Evolutionary conservation across 2,113 vertebrate species (phyloP).

Genomic region (Leptodactylus fuscus): DNA sequence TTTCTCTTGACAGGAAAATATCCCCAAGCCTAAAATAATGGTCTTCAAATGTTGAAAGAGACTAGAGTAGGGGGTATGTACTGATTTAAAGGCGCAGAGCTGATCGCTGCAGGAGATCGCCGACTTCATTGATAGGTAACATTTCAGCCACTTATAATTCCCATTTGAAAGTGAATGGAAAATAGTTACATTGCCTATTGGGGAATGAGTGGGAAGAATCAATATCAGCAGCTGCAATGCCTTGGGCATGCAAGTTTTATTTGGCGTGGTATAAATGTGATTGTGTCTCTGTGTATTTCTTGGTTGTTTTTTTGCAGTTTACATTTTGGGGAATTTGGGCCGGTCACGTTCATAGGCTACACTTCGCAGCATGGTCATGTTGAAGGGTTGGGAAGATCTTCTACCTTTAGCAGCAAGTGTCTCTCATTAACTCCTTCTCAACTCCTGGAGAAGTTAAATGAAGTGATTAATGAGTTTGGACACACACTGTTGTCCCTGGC

Average conservation of each 20-base stretch:
- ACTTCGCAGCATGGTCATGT: not conserved
- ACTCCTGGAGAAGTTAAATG: slow-evolving; percentile 26
- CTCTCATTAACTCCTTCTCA: slow-evolving; percentile 53
- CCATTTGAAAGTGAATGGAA: slow-evolving; percentile 14
- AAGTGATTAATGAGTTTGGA: slow-evolving; percentile 55
- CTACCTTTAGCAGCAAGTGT: slow-evolving; percentile 11
- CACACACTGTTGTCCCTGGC: slow-evolving; percentile 42
- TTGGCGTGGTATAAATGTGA: not conserved
- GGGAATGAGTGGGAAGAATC: slow-evolving; percentile 7
- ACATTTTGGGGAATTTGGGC: not conserved
- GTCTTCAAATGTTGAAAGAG: slow-evolving; percentile 22
- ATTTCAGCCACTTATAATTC: slow-evolving; percentile 21
- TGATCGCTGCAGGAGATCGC: not conserved
- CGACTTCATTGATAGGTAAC: not conserved
- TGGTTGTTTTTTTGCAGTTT: not conserved
- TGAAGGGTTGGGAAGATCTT: not conserved
- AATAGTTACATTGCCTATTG: slow-evolving; percentile 3
- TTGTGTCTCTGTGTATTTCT: not conserved
- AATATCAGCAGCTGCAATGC: not conserved
- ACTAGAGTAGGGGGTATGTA: not conserved
- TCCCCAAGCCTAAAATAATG: slow-evolving; percentile 16
- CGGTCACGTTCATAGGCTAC: no score
- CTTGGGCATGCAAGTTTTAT: slow-evolving; percentile 6
- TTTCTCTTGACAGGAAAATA: slow-evolving; percentile 35
- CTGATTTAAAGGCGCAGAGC: not conserved